Evolutionary conservation across 2,888 invertebrate genomes (phyloP).

Genomic region (Ariolimax columbianus): DNA sequence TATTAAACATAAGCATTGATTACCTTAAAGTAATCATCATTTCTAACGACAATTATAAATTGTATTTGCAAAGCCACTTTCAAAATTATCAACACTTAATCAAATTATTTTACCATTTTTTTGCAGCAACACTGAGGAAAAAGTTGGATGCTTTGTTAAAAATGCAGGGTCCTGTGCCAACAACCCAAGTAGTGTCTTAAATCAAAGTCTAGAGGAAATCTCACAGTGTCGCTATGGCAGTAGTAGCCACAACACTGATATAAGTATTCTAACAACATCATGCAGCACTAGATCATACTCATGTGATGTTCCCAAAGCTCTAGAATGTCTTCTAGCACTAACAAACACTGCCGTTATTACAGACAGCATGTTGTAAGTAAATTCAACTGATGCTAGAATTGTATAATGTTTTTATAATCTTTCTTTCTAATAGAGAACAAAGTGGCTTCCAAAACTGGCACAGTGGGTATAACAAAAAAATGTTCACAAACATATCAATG

Average conservation of each 20-base stretch:
- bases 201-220: neutral
- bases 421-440: too few species aligned
- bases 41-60: too few species aligned
- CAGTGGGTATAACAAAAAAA: too few species aligned
- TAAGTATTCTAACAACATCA: neutral
- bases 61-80: too few species aligned
- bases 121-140: slow-evolving; percentile 11
- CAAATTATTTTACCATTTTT: neutral
- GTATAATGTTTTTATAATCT: neutral
- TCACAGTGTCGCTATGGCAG: slow-evolving; percentile 12
- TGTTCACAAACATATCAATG: too few species aligned
- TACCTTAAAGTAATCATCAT: too few species aligned
- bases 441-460: too few species aligned
- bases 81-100: too few species aligned
- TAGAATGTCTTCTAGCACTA: neutral
- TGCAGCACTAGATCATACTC: neutral
- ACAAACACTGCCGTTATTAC: neutral
- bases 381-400: neutral
- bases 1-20: too few species aligned
- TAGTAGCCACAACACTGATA: neutral
- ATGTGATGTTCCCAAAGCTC: slow-evolving; percentile 5
- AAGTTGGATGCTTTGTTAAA: slow-evolving; percentile 2
- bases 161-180: neutral
- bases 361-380: slow-evolving; percentile 5
- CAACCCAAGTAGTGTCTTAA: neutral